Percentiles rank a stretch among this genome's conserved stretches.
These are phyloP conservation scores for Catocala nupta DNA, from an alignment of 2,888 invertebrate genomes.

Conservation along the genomic window DNA sequence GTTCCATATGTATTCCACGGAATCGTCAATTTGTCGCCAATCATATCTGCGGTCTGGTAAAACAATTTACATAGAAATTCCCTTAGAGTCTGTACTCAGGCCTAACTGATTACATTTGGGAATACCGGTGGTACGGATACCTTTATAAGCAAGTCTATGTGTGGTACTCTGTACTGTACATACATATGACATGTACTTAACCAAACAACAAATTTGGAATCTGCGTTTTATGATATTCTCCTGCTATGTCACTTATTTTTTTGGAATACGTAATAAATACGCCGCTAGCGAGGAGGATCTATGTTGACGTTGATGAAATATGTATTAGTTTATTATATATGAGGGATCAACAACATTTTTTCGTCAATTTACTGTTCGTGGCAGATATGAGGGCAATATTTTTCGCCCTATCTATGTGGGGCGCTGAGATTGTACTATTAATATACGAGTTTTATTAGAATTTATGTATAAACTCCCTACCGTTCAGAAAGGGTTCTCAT, in stretches of 20 bases:
- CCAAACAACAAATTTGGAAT: conserved; percentile 14
- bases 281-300: conserved; percentile 29
- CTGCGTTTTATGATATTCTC: conserved; percentile 25
- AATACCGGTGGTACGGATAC: conserved; percentile 30
- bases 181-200: conserved; percentile 6
- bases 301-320: conserved; percentile 68
- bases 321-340: conserved; percentile 70
- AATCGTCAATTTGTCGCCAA: conserved; percentile 50
- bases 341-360: conserved; percentile 72
- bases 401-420: conserved; percentile 70
- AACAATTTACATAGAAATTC: conserved; percentile 64
- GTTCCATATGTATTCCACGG: conserved; percentile 21
- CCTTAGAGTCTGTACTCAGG: conserved; percentile 49
- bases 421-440: conserved; percentile 74
- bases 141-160: conserved; percentile 16
- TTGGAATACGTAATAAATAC: conserved; percentile 38
- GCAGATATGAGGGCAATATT: conserved; percentile 76
- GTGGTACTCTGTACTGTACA: neutral
- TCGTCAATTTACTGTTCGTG: conserved; percentile 71
- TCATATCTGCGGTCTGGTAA: conserved; percentile 56
- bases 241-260: conserved; percentile 19
- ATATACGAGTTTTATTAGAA: conserved; percentile 64
- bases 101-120: conserved; percentile 62
- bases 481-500: conserved; percentile 44
- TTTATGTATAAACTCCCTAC: conserved; percentile 53